Evolutionary conservation across 2,797 vertebrate species (phyloP).

Genomic region (Acanthurus tractus): DNA sequence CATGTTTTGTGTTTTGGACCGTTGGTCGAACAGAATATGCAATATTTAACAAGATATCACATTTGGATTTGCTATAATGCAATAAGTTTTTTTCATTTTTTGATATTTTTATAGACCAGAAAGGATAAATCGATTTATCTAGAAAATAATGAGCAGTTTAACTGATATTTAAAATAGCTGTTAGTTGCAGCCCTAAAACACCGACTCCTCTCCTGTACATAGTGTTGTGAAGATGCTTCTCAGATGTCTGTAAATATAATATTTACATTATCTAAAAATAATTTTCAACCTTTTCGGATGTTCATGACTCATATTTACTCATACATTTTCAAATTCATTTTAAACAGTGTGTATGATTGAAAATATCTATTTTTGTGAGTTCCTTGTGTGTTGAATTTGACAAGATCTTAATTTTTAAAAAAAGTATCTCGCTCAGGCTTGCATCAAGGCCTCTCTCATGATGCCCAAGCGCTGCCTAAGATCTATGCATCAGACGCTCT

Average conservation of each 20-base stretch:
- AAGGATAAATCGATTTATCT: not conserved
- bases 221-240: slow-evolving; percentile 1
- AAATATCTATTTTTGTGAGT: slow-evolving; percentile 34
- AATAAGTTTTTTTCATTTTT: slow-evolving; percentile 7
- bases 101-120: slow-evolving; percentile 9
- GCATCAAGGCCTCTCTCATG: slow-evolving; percentile 7
- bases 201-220: not conserved
- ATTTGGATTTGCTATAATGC: not conserved
- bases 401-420: slow-evolving; percentile 31
- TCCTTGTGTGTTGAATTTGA: slow-evolving; percentile 36
- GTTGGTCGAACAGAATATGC: not conserved
- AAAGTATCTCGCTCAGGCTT: slow-evolving; percentile 36
- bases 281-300: slow-evolving; percentile 10
- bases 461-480: slow-evolving; percentile 6
- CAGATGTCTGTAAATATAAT: slow-evolving; percentile 37
- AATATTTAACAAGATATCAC: slow-evolving; percentile 12
- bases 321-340: slow-evolving; percentile 32
- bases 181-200: not conserved
- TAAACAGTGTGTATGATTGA: slow-evolving; percentile 45
- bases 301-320: slow-evolving; percentile 16
- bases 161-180: not conserved
- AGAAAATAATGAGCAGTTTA: not conserved
- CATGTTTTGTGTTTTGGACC: slow-evolving; percentile 6
- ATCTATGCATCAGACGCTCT: slow-evolving; percentile 36
- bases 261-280: slow-evolving; percentile 23